Conservation (phyloP, 2,888 invertebrate species). For the Amaurobius ferox region DNA sequence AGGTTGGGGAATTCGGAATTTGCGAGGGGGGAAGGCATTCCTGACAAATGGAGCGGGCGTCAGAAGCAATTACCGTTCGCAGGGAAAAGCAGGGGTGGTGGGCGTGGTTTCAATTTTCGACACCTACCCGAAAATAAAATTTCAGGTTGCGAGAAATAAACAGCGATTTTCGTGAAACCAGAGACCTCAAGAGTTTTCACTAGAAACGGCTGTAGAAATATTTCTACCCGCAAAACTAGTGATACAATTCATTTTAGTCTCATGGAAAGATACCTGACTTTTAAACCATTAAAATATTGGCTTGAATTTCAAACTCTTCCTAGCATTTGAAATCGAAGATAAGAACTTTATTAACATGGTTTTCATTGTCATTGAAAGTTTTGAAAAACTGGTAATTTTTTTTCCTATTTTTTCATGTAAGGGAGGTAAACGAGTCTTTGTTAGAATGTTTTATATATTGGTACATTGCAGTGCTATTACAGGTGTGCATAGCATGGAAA, state of each 20-base stretch:
- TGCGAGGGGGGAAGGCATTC: not conserved
- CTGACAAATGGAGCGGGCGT: conserved; percentile 49
- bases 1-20: conserved; percentile 28
- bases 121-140: conserved; percentile 47
- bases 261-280: not conserved
- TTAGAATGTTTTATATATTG: too few relatives aligned
- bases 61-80: conserved; percentile 39
- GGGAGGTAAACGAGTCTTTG: too few relatives aligned
- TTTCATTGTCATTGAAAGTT: too few relatives aligned
- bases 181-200: conserved; percentile 11
- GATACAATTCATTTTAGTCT: not conserved
- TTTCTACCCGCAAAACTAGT: conserved; percentile 13
- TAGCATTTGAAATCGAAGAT: too few relatives aligned
- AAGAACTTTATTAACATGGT: too few relatives aligned
- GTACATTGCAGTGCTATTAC: too few relatives aligned
- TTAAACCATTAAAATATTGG: not conserved
- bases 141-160: conserved; percentile 30
- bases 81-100: not conserved
- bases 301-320: too few relatives aligned
- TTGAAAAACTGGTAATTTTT: too few relatives aligned
- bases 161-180: conserved; percentile 32
- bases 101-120: conserved; percentile 45
- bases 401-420: too few relatives aligned
- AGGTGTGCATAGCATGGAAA: too few relatives aligned
- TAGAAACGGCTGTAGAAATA: conserved; percentile 25